Base-by-base conservation (phyloP, 1,140 invertebrate species). In the Hylyphantes graminicola region DNA sequence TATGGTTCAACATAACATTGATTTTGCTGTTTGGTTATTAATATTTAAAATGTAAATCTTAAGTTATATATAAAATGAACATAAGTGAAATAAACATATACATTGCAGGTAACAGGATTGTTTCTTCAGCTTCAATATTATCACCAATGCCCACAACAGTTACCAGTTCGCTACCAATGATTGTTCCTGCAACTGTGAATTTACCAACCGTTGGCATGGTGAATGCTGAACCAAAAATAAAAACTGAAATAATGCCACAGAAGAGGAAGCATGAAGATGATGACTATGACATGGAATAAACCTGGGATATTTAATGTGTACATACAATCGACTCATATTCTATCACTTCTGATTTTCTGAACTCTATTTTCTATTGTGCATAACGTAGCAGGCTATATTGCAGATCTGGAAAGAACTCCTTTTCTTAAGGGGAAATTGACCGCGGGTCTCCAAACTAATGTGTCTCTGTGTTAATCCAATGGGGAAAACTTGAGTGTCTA, bases 241-340 rank as follows among this genome's bases (percentile, higher is more conserved):
- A 9, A 74, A 10, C 4, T 21, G 19, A 15, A 8, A 13, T 55
- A 54, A 74, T 74, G 19, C 53, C 7, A 19, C 21, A 17, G 21
- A 76, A 63, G 61, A 63, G 57, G 12, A 12, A 10, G 15, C 10
- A 57, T 13, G 74, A 76, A 50, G 59, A 76, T 19, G 73, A 75
- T 75, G 74, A 76, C 50, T 76, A 76, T 63, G 74, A 76, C n/a
- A 63, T 61, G 67, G 19, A 70, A 12, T 11, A 50, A 67, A 12
- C 12, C 17, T 67, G 35, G 35, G 21, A 19, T 67, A 17, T 12
- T 17, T 2, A 15, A 15, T 17, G 17, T 61, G 57, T 6, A 15
- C 57, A 61, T 61, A 15, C 17, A 35, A 35, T 35, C 35, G 5
- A 35, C 35, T 35, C 35, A 35, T 35, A 35, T 35, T 35, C 35